Evolutionary conservation across 2,113 vertebrate species (phyloP).

Genomic region (Amazona guildingii): DNA sequence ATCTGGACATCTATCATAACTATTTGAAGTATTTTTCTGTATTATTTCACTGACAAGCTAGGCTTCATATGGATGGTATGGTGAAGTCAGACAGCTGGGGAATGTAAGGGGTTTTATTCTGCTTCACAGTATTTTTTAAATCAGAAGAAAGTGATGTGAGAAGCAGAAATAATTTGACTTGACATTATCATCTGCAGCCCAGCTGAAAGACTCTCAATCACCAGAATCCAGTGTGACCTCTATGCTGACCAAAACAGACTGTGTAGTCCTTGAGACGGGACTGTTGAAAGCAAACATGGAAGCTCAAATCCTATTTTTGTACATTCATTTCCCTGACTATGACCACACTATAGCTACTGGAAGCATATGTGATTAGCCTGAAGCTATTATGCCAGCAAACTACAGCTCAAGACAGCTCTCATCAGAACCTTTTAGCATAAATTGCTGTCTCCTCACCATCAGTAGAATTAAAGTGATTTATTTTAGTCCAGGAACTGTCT

Average conservation of each 20-base stretch:
- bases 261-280: neutral
- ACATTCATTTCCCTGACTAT: neutral
- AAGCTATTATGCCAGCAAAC: neutral
- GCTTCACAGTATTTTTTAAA: neutral
- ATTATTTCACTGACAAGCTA: neutral
- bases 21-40: neutral
- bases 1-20: neutral
- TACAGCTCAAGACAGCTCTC: neutral
- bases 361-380: neutral
- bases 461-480: neutral
- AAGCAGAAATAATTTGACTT: neutral
- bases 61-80: fast-evolving
- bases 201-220: neutral
- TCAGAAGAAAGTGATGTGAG: neutral
- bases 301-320: neutral
- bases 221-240: neutral
- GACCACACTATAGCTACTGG: neutral
- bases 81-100: neutral
- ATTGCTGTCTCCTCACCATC: neutral
- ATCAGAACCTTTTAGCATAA: neutral
- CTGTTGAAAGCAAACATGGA: neutral
- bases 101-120: neutral
- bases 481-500: neutral
- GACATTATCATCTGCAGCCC: neutral
- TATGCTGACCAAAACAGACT: neutral